These are phyloP conservation scores for Todiramphus saurophagus DNA, from an alignment of 2,113 vertebrate genomes.

Conservation along the genomic window DNA sequence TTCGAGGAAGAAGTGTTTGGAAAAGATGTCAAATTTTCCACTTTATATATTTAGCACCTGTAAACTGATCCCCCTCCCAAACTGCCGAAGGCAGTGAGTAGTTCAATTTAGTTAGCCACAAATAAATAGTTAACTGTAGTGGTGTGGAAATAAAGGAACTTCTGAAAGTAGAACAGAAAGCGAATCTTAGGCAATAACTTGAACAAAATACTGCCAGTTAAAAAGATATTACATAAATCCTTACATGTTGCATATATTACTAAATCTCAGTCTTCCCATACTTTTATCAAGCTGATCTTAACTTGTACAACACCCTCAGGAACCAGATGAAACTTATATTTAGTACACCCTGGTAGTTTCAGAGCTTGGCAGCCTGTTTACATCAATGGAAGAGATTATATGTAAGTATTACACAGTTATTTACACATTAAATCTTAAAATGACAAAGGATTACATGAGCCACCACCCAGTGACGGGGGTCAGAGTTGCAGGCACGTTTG, in stretches of 20 bases:
- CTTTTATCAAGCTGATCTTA: neutral
- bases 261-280: neutral
- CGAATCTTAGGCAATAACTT: slow-evolving; percentile 15
- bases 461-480: neutral
- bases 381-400: neutral
- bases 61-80: neutral
- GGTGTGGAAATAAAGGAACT: slow-evolving; percentile 14
- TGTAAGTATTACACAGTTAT: neutral
- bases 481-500: neutral
- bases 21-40: neutral
- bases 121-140: neutral
- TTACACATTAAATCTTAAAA: neutral
- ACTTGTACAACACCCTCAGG: neutral
- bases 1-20: neutral
- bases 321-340: neutral
- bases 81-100: neutral
- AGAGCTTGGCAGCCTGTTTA: neutral
- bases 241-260: neutral
- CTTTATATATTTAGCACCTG: neutral
- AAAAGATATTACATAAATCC: neutral
- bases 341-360: neutral
- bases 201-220: neutral
- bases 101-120: neutral
- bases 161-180: neutral
- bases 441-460: neutral